These are phyloP conservation scores for Caerostris darwini DNA, from an alignment of 1,140 invertebrate species.

Conservation along the genomic window DNA sequence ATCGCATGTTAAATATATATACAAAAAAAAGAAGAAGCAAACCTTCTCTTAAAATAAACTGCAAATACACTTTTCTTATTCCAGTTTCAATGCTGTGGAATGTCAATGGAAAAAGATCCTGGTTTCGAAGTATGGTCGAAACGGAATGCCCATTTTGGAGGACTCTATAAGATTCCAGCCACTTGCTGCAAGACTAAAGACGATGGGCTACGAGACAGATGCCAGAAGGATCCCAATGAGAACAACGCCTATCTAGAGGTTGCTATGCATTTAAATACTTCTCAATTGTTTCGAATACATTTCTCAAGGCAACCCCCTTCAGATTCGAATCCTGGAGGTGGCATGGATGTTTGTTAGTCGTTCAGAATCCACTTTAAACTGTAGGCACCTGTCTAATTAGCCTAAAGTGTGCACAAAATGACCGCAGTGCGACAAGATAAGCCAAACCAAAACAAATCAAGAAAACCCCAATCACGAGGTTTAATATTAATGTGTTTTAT, in stretches of 20 bases:
- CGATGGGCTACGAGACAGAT: slow-evolving; percentile 62
- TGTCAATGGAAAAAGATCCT: slow-evolving; percentile 82
- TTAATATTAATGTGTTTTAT: too few species aligned
- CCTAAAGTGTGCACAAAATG: too few species aligned
- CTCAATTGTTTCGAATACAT: too few species aligned
- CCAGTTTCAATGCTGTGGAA: slow-evolving; percentile 91
- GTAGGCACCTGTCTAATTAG: too few species aligned
- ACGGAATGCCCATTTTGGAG: slow-evolving; percentile 83
- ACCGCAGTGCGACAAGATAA: not conserved
- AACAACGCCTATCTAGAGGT: slow-evolving; percentile 78
- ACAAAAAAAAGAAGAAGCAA: too few species aligned
- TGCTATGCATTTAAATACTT: not conserved
- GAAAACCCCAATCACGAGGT: too few species aligned
- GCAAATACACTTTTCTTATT: slow-evolving; percentile 78
- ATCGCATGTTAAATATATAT: too few species aligned
- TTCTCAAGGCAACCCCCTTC: too few species aligned
- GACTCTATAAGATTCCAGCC: slow-evolving; percentile 86
- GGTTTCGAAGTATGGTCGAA: slow-evolving; percentile 87
- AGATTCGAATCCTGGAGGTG: too few species aligned
- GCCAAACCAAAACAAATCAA: not conserved
- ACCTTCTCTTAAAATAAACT: not conserved
- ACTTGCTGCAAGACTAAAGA: slow-evolving; percentile 88
- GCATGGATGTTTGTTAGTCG: not conserved
- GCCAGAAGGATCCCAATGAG: slow-evolving; percentile 74
- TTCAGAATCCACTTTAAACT: too few species aligned